Base-by-base conservation (phyloP, 2,113 vertebrate genomes). In the Bubo scandiacus region DNA sequence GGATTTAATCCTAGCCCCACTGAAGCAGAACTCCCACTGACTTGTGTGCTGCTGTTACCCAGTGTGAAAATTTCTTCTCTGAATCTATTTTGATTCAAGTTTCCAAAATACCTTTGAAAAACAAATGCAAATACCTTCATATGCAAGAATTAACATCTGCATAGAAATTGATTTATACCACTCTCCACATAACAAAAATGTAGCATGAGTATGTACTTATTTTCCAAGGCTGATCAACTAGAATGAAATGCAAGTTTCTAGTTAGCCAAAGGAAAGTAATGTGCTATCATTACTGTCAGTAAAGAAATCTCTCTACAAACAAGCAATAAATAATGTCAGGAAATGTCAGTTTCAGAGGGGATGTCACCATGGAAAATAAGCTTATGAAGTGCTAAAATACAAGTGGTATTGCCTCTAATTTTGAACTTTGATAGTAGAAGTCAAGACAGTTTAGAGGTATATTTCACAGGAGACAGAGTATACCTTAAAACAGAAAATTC, bases 91-190 rank as follows among this genome's bases (percentile, higher is more conserved):
- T 91, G 57, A 89, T 72, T 95, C 61, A 75, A 61, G 57, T 72
- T 91, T 92, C 73, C 20, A 89, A 96, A 96, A 87, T 15, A 92
- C 57, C 68, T 81, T 92, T 87, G 73, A 95, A 92, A 96, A 95
- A 71, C 40, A 89, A 94, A 92, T 94, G 83, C 86, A 95, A 95
- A 92, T 86, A 95, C n/a, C 29, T 96, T 95, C 55, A 88, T 51
- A 30, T 80, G 66, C 36, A 94, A 93, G 91, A 93, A 96, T 92
- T 97, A 90, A 52, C 86, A 95, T 52, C 65, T 88, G 32, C 86
- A 95, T 85, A 81, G 45, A 95, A 97, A 97, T 61, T 93, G 61
- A 92, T 90, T 96, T 74, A 95, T 47, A 82, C 30, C 62, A 81
- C 58, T 62, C 38, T 87, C 7, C 70, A 81, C n/a, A 36, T 63